Evolutionary conservation across 2,113 vertebrate genomes (phyloP).

Genomic region (Thermophis baileyi): DNA sequence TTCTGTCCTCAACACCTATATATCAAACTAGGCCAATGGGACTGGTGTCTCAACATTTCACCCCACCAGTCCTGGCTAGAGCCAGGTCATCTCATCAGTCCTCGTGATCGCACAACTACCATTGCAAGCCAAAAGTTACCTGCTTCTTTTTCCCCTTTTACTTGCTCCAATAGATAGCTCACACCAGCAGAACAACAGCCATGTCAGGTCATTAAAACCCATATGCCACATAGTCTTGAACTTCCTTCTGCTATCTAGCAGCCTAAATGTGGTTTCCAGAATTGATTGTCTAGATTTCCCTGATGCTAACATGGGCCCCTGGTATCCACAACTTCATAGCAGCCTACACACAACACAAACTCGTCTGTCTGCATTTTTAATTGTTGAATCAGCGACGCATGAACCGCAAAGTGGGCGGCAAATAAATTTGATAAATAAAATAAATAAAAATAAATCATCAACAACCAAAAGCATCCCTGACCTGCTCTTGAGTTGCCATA

Average conservation of each 20-base stretch:
- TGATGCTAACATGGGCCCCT: background rate
- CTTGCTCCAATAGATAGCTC: background rate
- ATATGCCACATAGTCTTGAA: background rate
- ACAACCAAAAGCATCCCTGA: background rate
- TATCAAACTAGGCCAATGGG: background rate
- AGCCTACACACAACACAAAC: background rate
- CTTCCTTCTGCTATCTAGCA: background rate
- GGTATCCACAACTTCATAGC: background rate
- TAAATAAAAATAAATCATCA: background rate
- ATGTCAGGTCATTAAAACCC: background rate
- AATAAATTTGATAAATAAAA: background rate
- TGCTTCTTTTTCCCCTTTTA: background rate
- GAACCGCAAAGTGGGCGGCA: background rate
- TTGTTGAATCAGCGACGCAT: background rate
- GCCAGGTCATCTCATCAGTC: background rate
- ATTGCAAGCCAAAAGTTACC: background rate
- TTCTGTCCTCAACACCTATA: background rate
- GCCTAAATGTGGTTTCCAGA: background rate
- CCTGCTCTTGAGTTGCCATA: too few species aligned
- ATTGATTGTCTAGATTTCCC: background rate
- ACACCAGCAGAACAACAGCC: background rate
- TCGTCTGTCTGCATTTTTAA: background rate
- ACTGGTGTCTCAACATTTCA: background rate
- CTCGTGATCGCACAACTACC: background rate
- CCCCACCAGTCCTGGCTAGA: background rate